Evolutionary conservation across 2,113 vertebrate species (phyloP), one percentile per base, ranked within the genome.

Genomic region (Tenrec ecaudatus): DNA sequence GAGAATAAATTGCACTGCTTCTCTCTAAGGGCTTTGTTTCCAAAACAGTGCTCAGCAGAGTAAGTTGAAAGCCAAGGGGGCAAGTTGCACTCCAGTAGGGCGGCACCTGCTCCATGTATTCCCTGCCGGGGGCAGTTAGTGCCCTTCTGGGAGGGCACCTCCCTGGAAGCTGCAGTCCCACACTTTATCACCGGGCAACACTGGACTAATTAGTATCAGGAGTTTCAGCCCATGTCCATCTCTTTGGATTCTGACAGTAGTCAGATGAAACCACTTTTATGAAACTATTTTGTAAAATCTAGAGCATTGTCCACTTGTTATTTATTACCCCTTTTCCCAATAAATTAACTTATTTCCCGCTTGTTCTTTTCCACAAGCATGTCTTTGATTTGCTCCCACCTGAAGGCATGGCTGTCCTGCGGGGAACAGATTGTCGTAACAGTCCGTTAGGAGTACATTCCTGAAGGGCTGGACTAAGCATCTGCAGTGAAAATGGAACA

Each of bases 331-430:
- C 78, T 68, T 40, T 66, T 66, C 25, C n/a, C n/a, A 84, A 29
- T 60, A 31, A 84, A 69, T 60, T 36, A 93, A 60, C 71, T 23
- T 88, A 43, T 84, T 84, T 77, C 19, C 7, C 53, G 31, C 40
- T 57, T 93, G 17, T 64, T 8, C 69, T 75, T 86, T 85, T 82
- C 94, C 89, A 95, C 43, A 92, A 93, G 33, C 19, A 62, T 82
- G 85, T 94, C 47, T 82, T 43, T 68, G 1, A 88, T 92, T 90
- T 92, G 25, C 64, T 84, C 84, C n/a, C 31, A n/a, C 91, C 40
- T 86, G 16, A 78, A 73, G 82, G 22, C 57, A 6, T 68, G 83
- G 20, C 71, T 79, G 7, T 76, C 33, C 57, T 64, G 31, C 6
- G 80, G 33, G 38, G 80, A 92, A 91, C 20, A 82, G n/a, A 79